Conservation (phyloP, 2,113 vertebrate genomes). For the Myrmophylax atrothorax region DNA sequence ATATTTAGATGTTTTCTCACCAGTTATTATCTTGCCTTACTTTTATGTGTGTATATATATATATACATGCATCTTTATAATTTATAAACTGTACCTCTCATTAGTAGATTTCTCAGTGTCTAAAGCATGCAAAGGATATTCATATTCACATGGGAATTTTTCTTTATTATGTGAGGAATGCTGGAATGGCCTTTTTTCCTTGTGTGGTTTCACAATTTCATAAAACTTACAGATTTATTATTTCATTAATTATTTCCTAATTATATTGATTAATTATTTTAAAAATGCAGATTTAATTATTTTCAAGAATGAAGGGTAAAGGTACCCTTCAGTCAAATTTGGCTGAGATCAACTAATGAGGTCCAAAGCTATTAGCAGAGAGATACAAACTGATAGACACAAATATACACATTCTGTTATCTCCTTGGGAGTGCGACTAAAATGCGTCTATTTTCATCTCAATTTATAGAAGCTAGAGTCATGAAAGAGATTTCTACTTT, state of each 20-base stretch:
- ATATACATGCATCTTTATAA: background rate
- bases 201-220: background rate
- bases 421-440: background rate
- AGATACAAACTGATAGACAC: background rate
- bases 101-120: background rate
- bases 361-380: conserved; percentile 32
- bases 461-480: background rate
- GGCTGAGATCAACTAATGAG: conserved; percentile 22
- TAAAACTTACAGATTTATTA: background rate
- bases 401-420: background rate
- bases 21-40: background rate
- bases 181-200: background rate
- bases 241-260: conserved; percentile 6
- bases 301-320: conserved; percentile 38
- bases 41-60: background rate
- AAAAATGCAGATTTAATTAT: background rate
- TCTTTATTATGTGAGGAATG: background rate
- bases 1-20: background rate
- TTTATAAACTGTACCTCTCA: background rate
- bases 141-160: background rate
- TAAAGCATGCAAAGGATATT: background rate
- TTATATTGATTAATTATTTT: conserved; percentile 35
- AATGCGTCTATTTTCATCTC: background rate
- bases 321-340: conserved; percentile 55
- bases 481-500: background rate